Percentiles rank a stretch among this genome's conserved stretches.
These are phyloP conservation scores for Eurypyga helias DNA, from an alignment of 2,113 vertebrate species.

Conservation along the genomic window DNA sequence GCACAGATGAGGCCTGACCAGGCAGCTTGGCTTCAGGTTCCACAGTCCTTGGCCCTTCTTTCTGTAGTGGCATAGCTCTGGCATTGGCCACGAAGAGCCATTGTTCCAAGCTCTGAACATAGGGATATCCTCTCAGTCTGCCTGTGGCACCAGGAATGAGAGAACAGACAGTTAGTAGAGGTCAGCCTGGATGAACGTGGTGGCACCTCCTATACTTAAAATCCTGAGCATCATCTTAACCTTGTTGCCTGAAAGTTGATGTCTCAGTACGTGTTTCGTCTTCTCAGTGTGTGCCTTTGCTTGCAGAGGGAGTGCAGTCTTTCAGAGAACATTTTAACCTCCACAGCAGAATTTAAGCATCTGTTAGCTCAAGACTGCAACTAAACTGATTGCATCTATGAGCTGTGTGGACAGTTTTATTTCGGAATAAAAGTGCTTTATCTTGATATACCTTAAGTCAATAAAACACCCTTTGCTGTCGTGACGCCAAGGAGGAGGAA, in stretches of 20 bases:
- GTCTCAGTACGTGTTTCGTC: background rate
- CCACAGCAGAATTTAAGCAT: slow-evolving; percentile 35
- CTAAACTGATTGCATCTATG: slow-evolving; percentile 50
- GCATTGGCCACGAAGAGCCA: accelerated
- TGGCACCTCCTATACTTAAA: background rate
- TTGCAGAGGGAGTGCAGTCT: background rate
- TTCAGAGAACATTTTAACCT: slow-evolving; percentile 22
- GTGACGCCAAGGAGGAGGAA: slow-evolving; percentile 15
- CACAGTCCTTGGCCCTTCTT: background rate
- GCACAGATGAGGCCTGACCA: background rate
- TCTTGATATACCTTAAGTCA: slow-evolving; percentile 60
- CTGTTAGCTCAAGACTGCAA: slow-evolving; percentile 28
- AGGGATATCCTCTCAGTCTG: background rate
- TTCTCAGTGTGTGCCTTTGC: background rate
- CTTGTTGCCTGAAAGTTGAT: background rate
- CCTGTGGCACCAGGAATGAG: background rate
- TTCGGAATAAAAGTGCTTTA: slow-evolving; percentile 50
- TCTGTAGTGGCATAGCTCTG: background rate
- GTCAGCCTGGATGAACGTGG: background rate
- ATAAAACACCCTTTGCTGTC: slow-evolving; percentile 40
- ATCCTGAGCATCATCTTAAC: background rate
- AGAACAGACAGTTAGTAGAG: background rate
- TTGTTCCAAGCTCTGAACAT: background rate
- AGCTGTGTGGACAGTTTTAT: slow-evolving; percentile 55
- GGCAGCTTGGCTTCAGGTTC: background rate